Evolutionary conservation across 2,888 invertebrate genomes (phyloP).

Genomic region (Drosophila meridionalis): DNA sequence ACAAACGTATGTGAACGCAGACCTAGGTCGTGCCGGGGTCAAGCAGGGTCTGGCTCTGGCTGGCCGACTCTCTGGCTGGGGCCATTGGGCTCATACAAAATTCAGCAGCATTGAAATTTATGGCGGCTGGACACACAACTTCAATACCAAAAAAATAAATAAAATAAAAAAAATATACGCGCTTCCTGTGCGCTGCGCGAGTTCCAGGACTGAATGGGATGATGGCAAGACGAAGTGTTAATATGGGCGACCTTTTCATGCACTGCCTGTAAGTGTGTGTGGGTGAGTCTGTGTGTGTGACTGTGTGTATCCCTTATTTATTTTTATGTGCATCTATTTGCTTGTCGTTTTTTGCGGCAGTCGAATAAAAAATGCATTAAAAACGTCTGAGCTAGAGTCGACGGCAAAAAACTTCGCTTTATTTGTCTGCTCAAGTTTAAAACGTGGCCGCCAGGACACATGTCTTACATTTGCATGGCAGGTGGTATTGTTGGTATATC

Average conservation of each 20-base stretch:
- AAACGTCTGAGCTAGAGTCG: constrained; percentile 66
- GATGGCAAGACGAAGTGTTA: constrained; percentile 53
- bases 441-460: constrained; percentile 38
- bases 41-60: constrained; percentile 14
- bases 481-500: constrained; percentile 44
- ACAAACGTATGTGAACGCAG: constrained; percentile 21
- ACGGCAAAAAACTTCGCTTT: constrained; percentile 53
- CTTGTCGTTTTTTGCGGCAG: constrained; percentile 71
- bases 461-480: constrained; percentile 63
- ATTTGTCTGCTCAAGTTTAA: constrained; percentile 60
- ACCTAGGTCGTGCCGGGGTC: constrained; percentile 37
- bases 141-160: constrained; percentile 58
- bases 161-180: constrained; percentile 43
- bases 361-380: constrained; percentile 79
- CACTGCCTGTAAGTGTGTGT: constrained; percentile 6
- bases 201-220: background rate
- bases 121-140: constrained; percentile 75
- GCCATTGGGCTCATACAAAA: constrained; percentile 67
- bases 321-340: constrained; percentile 80
- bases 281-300: background rate
- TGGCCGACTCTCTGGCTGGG: background rate
- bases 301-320: constrained; percentile 67
- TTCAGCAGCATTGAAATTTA: constrained; percentile 79
- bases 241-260: constrained; percentile 61
- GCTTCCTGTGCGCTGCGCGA: constrained; percentile 18